Evolutionary conservation across 2,888 invertebrate species (phyloP).

Genomic region (Tinea semifulvella): DNA sequence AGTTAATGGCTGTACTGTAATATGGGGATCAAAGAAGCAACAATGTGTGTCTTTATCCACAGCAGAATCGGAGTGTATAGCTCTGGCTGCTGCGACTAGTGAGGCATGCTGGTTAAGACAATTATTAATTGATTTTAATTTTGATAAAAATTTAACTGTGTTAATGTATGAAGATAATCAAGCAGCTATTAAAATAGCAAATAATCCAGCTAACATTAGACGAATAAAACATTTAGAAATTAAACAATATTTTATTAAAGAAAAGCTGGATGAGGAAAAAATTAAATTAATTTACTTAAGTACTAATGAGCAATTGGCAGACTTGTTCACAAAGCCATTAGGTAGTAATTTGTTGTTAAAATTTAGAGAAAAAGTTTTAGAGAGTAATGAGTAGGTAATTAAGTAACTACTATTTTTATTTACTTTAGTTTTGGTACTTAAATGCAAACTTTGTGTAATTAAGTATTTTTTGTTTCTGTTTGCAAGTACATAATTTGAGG

Average conservation of each 20-base stretch:
- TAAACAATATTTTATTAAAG: constrained; percentile 12
- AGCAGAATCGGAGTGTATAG: constrained; percentile 14
- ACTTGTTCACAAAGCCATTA: constrained; percentile 18
- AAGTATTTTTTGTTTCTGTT: too few relatives aligned
- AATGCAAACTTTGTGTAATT: too few relatives aligned
- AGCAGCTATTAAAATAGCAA: constrained; percentile 11
- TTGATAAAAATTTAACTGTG: background rate
- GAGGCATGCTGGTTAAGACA: constrained; percentile 15
- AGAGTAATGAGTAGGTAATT: too few relatives aligned
- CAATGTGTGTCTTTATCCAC: constrained; percentile 12
- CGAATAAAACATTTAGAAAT: constrained; percentile 12
- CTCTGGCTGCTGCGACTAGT: background rate
- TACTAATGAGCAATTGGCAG: constrained; percentile 15
- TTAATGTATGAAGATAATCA: constrained; percentile 12
- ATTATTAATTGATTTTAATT: constrained; percentile 9
- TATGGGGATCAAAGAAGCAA: constrained; percentile 15
- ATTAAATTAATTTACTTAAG: constrained; percentile 15
- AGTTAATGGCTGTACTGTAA: constrained; percentile 15
- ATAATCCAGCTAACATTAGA: constrained; percentile 11
- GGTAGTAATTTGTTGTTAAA: constrained; percentile 13
- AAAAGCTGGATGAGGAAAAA: background rate
- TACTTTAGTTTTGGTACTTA: too few relatives aligned
- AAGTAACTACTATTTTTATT: too few relatives aligned
- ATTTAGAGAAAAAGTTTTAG: too few relatives aligned
- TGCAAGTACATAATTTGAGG: too few relatives aligned